These are phyloP conservation scores for Neolamprologus kungweensis DNA, from an alignment of 2,113 vertebrate species.

Conservation along the genomic window DNA sequence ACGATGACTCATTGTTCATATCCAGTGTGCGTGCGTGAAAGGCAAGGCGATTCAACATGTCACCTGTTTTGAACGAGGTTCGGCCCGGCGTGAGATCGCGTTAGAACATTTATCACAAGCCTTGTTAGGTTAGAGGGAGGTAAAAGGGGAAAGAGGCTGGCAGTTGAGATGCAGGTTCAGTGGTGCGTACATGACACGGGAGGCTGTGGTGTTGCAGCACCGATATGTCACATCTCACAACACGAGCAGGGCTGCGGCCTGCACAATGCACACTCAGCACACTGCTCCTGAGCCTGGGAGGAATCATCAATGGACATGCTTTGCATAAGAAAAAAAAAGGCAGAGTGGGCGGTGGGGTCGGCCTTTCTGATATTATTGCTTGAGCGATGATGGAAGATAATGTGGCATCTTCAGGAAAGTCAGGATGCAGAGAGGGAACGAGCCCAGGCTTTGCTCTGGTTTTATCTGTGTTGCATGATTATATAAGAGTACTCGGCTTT, in stretches of 20 bases:
- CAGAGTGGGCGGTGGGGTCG: neutral
- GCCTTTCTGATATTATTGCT: neutral
- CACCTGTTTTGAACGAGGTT: neutral
- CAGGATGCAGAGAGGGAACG: neutral
- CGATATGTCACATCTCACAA: neutral
- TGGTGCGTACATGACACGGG: neutral
- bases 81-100: neutral
- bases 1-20: neutral
- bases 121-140: neutral
- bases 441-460: neutral
- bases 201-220: neutral
- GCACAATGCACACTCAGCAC: neutral
- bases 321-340: constrained; percentile 1
- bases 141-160: neutral
- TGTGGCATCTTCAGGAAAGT: neutral
- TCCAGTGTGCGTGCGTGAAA: accelerated
- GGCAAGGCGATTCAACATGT: neutral
- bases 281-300: constrained; percentile 1
- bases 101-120: neutral
- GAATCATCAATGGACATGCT: constrained; percentile 12
- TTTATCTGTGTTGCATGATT: constrained; percentile 16
- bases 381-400: neutral
- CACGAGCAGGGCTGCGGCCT: constrained; percentile 22
- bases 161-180: neutral
- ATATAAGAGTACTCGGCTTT: constrained; percentile 40